A percentile compares a stretch with the other conserved stretches of the same genome.
phyloP scores from a whole-genome alignment of 2,113 vertebrate species.

The Psammodynastes pulverulentus region DNA sequence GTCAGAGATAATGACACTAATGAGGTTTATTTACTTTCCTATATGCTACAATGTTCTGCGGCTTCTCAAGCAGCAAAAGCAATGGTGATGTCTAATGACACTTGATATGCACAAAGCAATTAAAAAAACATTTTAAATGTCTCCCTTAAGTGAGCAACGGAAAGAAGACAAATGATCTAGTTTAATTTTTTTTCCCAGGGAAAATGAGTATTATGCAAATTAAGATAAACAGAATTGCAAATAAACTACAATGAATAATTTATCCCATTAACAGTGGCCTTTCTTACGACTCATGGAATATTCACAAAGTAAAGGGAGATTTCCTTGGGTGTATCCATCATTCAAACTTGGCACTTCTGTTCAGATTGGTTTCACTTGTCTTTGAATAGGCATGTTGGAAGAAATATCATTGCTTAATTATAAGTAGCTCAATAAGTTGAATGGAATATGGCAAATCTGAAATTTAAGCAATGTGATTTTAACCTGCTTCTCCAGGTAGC shows the following conservation, averaged over 20 bases:
- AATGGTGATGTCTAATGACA: slow-evolving; percentile 31
- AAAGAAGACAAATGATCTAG: slow-evolving; percentile 46
- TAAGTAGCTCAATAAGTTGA: slow-evolving; percentile 29
- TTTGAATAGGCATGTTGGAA: not conserved
- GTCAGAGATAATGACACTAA: slow-evolving; percentile 52
- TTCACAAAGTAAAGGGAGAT: slow-evolving; percentile 28
- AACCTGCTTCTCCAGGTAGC: not conserved
- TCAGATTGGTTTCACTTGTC: slow-evolving; percentile 20
- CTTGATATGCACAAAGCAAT: slow-evolving; percentile 41
- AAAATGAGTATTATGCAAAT: slow-evolving; percentile 52
- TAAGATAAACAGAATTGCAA: slow-evolving; percentile 38
- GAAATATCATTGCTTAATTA: slow-evolving; percentile 13
- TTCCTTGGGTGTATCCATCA: slow-evolving; percentile 44
- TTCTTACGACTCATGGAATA: slow-evolving; percentile 21
- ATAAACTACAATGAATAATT: slow-evolving; percentile 53
- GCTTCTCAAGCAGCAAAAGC: slow-evolving; percentile 26
- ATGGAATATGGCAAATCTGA: not conserved
- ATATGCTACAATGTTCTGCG: slow-evolving; percentile 23
- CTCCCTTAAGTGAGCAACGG: slow-evolving; percentile 36
- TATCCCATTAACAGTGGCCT: slow-evolving; percentile 28
- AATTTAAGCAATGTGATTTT: slow-evolving; percentile 20
- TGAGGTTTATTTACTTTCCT: slow-evolving; percentile 56
- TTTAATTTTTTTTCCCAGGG: slow-evolving; percentile 11
- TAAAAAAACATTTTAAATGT: slow-evolving; percentile 49
- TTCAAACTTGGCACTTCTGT: not conserved